Conservation (phyloP, 2,113 vertebrate species). For the Brachirus orientalis region DNA sequence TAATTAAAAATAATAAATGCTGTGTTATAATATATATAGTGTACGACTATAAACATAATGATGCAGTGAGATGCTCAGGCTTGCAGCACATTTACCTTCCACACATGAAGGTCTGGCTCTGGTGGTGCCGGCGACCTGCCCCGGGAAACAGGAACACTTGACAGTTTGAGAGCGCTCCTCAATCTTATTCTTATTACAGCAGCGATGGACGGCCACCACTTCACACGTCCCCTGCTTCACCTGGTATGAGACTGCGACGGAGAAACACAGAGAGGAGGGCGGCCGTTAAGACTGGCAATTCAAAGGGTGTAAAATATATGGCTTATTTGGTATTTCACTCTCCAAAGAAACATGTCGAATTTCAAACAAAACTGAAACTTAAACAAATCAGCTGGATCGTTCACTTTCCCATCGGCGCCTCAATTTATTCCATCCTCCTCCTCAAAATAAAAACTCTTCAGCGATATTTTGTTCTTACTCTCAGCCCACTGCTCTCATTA, state of each 20-base stretch:
- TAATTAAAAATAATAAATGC: too few relatives aligned
- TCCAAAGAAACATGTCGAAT: not conserved
- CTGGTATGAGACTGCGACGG: slow-evolving; percentile 86
- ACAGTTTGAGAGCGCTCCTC: slow-evolving; percentile 96
- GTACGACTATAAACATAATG: too few relatives aligned
- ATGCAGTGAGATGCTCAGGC: too few relatives aligned
- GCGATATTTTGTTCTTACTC: slow-evolving; percentile 50
- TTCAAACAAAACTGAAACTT: too few relatives aligned
- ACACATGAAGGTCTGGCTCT: slow-evolving; percentile 93
- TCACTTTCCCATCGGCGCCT: too few relatives aligned
- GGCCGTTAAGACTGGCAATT: too few relatives aligned
- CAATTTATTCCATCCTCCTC: slow-evolving; percentile 35
- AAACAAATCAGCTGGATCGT: slow-evolving; percentile 58
- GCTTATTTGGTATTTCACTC: slow-evolving; percentile 16
- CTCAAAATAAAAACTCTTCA: slow-evolving; percentile 61
- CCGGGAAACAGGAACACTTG: slow-evolving; percentile 97
- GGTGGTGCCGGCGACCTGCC: slow-evolving; percentile 95
- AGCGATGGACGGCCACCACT: slow-evolving; percentile 93
- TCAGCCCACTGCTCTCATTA: too few relatives aligned
- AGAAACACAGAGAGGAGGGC: slow-evolving; percentile 8
- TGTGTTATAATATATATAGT: too few relatives aligned
- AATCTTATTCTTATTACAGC: slow-evolving; percentile 98
- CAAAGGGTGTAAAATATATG: not conserved
- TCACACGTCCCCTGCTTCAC: slow-evolving; percentile 97
- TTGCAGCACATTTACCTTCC: slow-evolving; percentile 86